Evolutionary conservation across 37 sponge, comb jelly and placozoan species (phyloP).

Genomic region (Amphimedon queenslandica): DNA sequence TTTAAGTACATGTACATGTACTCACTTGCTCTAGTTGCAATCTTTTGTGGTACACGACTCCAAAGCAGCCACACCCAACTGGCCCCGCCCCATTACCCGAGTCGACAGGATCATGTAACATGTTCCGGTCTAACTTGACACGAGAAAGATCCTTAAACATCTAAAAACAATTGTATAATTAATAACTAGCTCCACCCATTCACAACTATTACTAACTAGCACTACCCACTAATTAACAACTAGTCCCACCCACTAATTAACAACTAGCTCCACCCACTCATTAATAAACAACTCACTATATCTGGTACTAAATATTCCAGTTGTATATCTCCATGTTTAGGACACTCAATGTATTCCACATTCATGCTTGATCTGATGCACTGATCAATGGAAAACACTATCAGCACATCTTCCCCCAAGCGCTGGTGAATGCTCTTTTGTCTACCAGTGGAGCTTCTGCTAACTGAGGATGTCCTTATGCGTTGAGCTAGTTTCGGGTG

Average conservation of each 20-base stretch:
- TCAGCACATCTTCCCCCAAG: neutral
- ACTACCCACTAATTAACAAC: too few species aligned
- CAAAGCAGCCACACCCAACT: conserved; percentile 2
- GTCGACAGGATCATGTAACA: conserved; percentile 21
- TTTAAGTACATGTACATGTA: conserved; percentile 2
- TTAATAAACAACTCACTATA: conserved; percentile 30
- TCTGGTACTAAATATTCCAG: conserved; percentile 41
- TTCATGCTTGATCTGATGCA: conserved; percentile 25
- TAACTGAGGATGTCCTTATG: neutral
- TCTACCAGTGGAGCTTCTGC: neutral
- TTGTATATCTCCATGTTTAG: conserved; percentile 34
- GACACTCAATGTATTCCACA: conserved; percentile 28
- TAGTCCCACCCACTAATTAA: too few species aligned
- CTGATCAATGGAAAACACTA: conserved; percentile 29
- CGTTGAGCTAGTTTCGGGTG: neutral
- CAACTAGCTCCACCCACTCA: neutral
- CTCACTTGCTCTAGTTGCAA: neutral
- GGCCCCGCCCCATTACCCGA: neutral
- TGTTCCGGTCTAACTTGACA: conserved; percentile 31
- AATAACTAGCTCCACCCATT: neutral
- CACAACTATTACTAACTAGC: neutral
- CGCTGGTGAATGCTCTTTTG: neutral
- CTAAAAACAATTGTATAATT: neutral
- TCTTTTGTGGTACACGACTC: conserved; percentile 4
- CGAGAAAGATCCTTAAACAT: conserved; percentile 42